Base-by-base conservation (phyloP, 2,113 vertebrate species). In the Mirounga angustirostris region DNA sequence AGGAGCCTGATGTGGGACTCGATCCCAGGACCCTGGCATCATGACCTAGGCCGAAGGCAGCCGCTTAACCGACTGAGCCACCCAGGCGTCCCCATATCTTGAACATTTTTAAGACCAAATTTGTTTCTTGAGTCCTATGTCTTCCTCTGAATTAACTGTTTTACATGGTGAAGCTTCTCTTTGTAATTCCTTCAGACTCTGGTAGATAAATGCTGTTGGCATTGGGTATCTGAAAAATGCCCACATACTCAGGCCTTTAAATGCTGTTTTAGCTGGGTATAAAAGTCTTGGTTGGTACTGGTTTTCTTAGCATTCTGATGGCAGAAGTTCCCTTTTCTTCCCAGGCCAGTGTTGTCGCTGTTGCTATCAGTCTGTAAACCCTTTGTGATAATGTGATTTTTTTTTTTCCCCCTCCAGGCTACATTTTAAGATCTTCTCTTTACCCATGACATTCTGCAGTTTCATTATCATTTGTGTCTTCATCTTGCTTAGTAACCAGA, bases 261-360 rank as follows among this genome's bases (percentile, higher is more conserved):
- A 19, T 82, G 26, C 26, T 61, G 3, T 63, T 86, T 95, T 94
- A 82, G n/a, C 58, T 95, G 83, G 91, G 79, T 96, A 82, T 94
- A 63, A 89, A 95, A 95, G 69, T 88, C 50, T 71, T 85, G 43
- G 1, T 69, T 78, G 83, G 36, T 18, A 61, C 11, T 74, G 85
- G n/a, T 78, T 92, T 93, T 96, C 33, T 63, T 7, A 36, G 43
- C 21, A 36, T 81, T 92, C 95, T 52, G 18, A 89, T 61, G 43
- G 9, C 21, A 86, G 22, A 30, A 33, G 18, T 71, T 63, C 5
- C 33, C 69, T 65, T 69, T 65, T 54, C 91, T 58, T 16, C 91
- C 15, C 36, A 81, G 63, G 11, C 30, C 19, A 78, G 12, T 89
- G 71, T 69, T 36, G 43, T 40, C 52, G 5, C 67, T 94, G n/a